Evolutionary conservation across 2,113 vertebrate genomes (phyloP).

Genomic region (Phalacrocorax pelagicus): DNA sequence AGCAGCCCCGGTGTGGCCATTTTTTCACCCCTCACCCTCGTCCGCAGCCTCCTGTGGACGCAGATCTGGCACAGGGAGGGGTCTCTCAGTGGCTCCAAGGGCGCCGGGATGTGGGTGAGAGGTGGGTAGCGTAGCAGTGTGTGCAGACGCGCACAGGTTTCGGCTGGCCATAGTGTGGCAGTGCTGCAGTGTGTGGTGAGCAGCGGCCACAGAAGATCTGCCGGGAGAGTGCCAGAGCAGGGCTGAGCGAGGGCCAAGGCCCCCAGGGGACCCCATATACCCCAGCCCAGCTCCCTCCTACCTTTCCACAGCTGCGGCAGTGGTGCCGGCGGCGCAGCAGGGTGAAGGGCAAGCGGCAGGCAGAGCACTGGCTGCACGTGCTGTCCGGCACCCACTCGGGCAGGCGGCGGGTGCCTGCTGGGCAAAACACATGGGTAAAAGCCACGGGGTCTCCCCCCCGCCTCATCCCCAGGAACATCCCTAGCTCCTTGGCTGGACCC

Average conservation of each 20-base stretch:
- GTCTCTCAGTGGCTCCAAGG: not conserved
- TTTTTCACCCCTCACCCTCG: not conserved
- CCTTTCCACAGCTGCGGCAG: constrained; percentile 78
- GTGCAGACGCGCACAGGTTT: constrained; percentile 71
- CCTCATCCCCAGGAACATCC: rapidly evolving
- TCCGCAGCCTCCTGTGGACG: rapidly evolving
- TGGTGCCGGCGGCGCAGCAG: constrained; percentile 74
- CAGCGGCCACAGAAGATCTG: constrained; percentile 79
- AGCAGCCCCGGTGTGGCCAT: rapidly evolving
- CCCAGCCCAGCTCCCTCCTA: not conserved
- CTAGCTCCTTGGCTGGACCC: not conserved
- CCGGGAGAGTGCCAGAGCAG: not conserved
- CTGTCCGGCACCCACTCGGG: constrained; percentile 72
- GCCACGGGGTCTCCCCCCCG: rapidly evolving
- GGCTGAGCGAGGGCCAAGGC: rapidly evolving
- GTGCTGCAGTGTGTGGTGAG: constrained; percentile 17
- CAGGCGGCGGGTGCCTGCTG: not conserved
- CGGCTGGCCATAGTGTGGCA: constrained; percentile 49
- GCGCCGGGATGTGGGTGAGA: not conserved
- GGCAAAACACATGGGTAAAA: not conserved
- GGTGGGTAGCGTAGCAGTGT: constrained; percentile 70
- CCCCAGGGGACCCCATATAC: rapidly evolving
- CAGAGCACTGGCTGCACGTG: constrained; percentile 41
- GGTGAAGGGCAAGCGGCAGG: constrained; percentile 66
- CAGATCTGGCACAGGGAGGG: not conserved